Base-by-base conservation (phyloP, 1,140 invertebrate species). In the Caenorhabditis latens region DNA sequence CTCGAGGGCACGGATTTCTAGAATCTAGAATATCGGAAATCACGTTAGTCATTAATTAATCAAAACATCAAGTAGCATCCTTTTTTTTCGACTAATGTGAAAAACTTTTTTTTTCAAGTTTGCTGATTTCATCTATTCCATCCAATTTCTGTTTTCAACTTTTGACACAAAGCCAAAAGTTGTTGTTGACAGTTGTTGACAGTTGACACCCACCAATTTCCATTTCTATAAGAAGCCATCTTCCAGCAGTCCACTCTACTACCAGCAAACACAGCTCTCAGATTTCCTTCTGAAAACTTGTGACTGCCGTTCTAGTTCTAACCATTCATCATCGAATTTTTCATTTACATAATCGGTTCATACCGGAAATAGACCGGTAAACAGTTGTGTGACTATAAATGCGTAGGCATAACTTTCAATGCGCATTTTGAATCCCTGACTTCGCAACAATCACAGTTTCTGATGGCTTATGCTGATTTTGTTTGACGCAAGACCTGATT, bases 151-250 rank as follows among this genome's bases (percentile, higher is more conserved):
- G 32, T 32, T 32, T 0, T 32, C 32, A n/a, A 0, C 32, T 1
- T 32, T 32, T 32, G 32, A 32, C 32, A 32, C 32, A 32, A 32
- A 0, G 32, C 32, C 32, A 2, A 32, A 32, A 32, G 32, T 32
- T 32, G 32, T 32, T 32, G 32, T 32, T 32, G 32, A 19, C 16
- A 6, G 42, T 71, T 71, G 65, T 71, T 71, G 65, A 46, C 65
- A 71, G 40, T 46, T 71, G 63, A 65, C 24, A 32, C 42, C 14
- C 42, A 8, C 42, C 11, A 71, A n/a, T 46, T 46, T 46, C 43
- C 61, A 65, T 65, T 65, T 65, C 40, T 71, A 71, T 43, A 43
- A 71, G 65, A 71, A 71, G 65, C 65, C 65, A 71, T 71, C 65
- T n/a, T 40, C 19, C 21, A n/a, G n/a, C n/a, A n/a, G n/a, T n/a